phyloP scores from a whole-genome alignment of 2,888 invertebrate species.

The Drosophila neutralis region DNA sequence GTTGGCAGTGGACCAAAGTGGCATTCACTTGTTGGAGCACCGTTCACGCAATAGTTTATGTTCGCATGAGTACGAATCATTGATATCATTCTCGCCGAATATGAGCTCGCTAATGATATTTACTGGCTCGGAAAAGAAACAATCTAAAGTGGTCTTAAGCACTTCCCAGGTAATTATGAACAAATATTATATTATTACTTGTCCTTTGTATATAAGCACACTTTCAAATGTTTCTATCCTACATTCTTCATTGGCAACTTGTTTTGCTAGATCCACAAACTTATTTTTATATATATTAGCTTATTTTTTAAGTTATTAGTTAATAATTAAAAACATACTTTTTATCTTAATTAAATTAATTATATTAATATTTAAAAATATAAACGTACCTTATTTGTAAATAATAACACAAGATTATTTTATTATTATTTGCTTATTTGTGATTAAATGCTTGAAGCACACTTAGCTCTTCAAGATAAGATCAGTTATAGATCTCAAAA shows the following conservation, averaged over 20 bases:
- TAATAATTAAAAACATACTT: background rate
- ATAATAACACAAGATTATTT: too few relatives aligned
- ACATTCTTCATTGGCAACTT: too few relatives aligned
- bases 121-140: too few relatives aligned
- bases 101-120: too few relatives aligned
- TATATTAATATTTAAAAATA: background rate
- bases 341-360: background rate
- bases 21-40: conserved; percentile 95
- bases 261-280: background rate
- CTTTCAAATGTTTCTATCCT: background rate
- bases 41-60: conserved; percentile 95
- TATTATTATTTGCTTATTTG: too few relatives aligned
- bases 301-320: background rate
- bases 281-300: background rate
- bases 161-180: conserved; percentile 89
- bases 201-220: background rate
- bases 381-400: too few relatives aligned
- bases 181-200: background rate
- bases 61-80: too few relatives aligned
- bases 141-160: too few relatives aligned
- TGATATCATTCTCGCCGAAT: too few relatives aligned
- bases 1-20: conserved; percentile 96
- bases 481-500: too few relatives aligned
- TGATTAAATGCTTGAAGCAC: too few relatives aligned
- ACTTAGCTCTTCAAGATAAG: too few relatives aligned